Conservation (phyloP, 2,113 vertebrate genomes). For the Pteropus alecto region DNA sequence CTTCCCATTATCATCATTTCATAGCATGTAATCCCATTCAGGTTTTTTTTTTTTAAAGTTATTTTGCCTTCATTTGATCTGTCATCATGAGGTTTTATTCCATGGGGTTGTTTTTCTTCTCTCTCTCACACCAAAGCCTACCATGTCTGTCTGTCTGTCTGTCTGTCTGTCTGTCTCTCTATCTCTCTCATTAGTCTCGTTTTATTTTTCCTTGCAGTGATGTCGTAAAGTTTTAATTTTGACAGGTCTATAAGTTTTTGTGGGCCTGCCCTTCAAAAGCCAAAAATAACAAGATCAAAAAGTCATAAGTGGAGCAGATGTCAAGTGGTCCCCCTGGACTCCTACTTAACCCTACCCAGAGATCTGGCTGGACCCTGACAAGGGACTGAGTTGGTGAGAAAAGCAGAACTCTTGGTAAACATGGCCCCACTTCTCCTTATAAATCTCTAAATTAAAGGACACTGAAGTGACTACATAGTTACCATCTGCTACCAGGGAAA, state of each 20-base stretch:
- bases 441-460: constrained; percentile 65
- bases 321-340: constrained; percentile 87
- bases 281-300: constrained; percentile 84
- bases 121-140: constrained; percentile 1
- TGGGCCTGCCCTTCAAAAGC: constrained; percentile 75
- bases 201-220: too few relatives aligned
- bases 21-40: constrained; percentile 79
- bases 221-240: too few relatives aligned
- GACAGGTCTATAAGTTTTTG: too few relatives aligned
- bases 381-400: constrained; percentile 77
- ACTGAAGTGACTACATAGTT: constrained; percentile 36
- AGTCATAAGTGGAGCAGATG: constrained; percentile 85
- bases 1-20: constrained; percentile 79
- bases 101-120: constrained; percentile 81
- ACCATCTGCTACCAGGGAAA: constrained; percentile 61
- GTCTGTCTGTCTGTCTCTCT: neutral
- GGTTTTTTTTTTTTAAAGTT: neutral
- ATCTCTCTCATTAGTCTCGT: too few relatives aligned
- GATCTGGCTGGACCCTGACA: constrained; percentile 78
- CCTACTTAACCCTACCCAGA: constrained; percentile 85
- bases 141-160: neutral
- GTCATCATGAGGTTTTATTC: constrained; percentile 67
- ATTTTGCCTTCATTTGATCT: constrained; percentile 83
- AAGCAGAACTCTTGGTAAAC: constrained; percentile 69
- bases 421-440: constrained; percentile 63